Base-by-base conservation (phyloP, 2,888 invertebrate genomes). In the Epinotia brunnichana region DNA sequence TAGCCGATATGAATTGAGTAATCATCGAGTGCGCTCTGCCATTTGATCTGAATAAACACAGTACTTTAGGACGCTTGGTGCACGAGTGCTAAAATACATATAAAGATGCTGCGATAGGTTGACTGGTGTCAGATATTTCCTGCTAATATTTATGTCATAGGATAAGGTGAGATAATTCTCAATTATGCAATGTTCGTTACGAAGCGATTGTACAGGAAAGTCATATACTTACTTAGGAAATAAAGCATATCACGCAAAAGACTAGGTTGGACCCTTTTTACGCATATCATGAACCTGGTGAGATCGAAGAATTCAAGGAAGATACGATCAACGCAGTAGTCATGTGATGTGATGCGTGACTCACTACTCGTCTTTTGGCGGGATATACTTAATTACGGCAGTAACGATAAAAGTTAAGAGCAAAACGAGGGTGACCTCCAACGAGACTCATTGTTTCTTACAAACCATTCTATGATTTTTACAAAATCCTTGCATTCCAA, bases 21-120 rank as follows among this genome's bases (percentile, higher is more conserved):
- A 73, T 73, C 39, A 73, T 44, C 59, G 73, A 61, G 48, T 60
- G 35, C 41, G 24, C 44, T 63, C 67, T 54, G 73, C 69, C 70
- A 54, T 48, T 66, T 60, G 73, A 70, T 73, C 73, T 73, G 60
- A 64, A 73, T 73, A 69, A 75, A 75, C 44, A 70, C 24, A 72
- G 69, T 73, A 24, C 51, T 73, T 63, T 57, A 59, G 57, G 53
- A n/a, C n/a, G n/a, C n/a, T 24, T 24, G 2, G 21, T 63, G 68
- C 70, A 70, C 72, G 61, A 68, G 15, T n/a, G 24, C 44, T 66
- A 0, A 19, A 56, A 19, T 56, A 39, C 53, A 19, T 39, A 5
- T 56, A 44, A 39, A 39, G 21, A 57, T 56, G 44, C 29, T 39
- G 15, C 53, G 1, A 17, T 62, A 41, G n/a, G 39, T 21, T 13